Conservation (phyloP, 2,797 vertebrate genomes). For the Dendrocincla tyrannina region DNA sequence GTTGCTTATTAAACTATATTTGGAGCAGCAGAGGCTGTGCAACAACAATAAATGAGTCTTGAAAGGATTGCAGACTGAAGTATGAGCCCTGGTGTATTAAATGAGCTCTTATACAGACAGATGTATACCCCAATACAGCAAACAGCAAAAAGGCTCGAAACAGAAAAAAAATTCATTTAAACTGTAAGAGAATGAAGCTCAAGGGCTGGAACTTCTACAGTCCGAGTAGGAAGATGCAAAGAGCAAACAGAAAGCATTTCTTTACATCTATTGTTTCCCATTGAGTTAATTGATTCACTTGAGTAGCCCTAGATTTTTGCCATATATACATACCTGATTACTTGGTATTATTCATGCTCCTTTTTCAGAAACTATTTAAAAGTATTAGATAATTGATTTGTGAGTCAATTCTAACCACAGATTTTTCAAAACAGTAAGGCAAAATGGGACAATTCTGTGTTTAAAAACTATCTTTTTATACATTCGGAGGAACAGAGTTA, state of each 20-base stretch:
- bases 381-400: not conserved
- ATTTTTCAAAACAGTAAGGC: not conserved
- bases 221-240: not conserved
- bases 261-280: not conserved
- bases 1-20: conserved; percentile 50
- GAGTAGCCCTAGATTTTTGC: not conserved
- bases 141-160: not conserved
- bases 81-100: conserved; percentile 1
- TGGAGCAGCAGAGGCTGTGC: not conserved
- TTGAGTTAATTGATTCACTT: not conserved
- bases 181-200: not conserved
- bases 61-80: conserved; percentile 16
- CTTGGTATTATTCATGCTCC: not conserved
- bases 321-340: not conserved
- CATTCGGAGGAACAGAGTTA: not conserved
- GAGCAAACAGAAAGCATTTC: not conserved
- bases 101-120: not conserved
- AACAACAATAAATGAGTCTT: conserved; percentile 21
- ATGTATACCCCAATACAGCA: not conserved
- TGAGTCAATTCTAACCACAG: not conserved
- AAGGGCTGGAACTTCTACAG: not conserved
- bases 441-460: not conserved
- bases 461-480: not conserved
- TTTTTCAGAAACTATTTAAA: not conserved
- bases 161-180: not conserved